phyloP scores from a whole-genome alignment of 2,888 invertebrate species.

The Onchidella celtica region DNA sequence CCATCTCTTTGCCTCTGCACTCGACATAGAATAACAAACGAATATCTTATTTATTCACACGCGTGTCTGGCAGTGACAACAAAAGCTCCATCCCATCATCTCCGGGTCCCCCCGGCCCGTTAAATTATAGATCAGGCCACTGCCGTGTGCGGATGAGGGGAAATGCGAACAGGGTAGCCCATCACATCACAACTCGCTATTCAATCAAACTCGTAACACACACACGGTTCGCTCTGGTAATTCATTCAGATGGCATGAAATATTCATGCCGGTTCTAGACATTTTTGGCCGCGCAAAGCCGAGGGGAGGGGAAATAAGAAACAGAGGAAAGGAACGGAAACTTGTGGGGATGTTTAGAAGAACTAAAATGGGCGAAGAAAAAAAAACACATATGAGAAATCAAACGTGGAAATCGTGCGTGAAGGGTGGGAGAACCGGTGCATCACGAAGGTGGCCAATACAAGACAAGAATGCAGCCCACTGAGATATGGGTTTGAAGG shows the following conservation, averaged over 20 bases:
- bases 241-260: conserved; percentile 13
- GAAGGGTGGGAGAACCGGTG: too few relatives aligned
- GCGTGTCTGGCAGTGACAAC: background rate
- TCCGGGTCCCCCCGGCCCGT: background rate
- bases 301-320: background rate
- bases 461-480: too few relatives aligned
- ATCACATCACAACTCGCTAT: conserved; percentile 2
- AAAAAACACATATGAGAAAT: background rate
- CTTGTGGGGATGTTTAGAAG: conserved; percentile 16
- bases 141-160: background rate
- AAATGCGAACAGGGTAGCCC: conserved; percentile 3
- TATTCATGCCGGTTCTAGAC: background rate
- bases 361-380: background rate
- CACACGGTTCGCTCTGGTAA: background rate
- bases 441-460: too few relatives aligned
- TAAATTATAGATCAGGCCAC: conserved; percentile 24
- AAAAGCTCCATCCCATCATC: conserved; percentile 1
- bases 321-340: conserved; percentile 30
- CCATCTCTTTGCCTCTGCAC: background rate
- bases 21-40: background rate
- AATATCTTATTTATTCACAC: conserved; percentile 15
- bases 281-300: background rate
- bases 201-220: background rate
- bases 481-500: too few relatives aligned
- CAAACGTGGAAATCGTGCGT: background rate